A percentile compares a stretch with the other conserved stretches of the same genome.
Evolutionary conservation across 2,888 invertebrate species (phyloP).

Genomic region (Ctenicera cuprea): DNA sequence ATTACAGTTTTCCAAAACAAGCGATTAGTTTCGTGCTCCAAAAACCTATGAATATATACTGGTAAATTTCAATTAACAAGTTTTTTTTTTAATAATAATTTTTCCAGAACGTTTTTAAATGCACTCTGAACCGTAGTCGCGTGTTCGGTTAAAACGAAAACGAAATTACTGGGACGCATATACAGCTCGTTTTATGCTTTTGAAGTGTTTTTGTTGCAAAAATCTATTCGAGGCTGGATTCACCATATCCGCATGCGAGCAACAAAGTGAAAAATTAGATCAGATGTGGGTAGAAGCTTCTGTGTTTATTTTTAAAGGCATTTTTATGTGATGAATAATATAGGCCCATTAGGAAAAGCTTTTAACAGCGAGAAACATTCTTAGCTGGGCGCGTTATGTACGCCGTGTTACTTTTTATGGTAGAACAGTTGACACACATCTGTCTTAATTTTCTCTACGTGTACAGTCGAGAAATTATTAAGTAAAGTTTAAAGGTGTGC

Average conservation of each 20-base stretch:
- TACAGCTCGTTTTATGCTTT: not conserved
- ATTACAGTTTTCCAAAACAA: not conserved
- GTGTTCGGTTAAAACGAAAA: not conserved
- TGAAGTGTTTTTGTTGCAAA: conserved; percentile 13
- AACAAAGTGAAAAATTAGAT: conserved; percentile 64
- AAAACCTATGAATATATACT: not conserved
- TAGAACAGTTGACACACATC: conserved; percentile 27
- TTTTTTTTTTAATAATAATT: not conserved
- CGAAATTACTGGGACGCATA: conserved; percentile 2
- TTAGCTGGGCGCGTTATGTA: conserved; percentile 24
- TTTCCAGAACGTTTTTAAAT: no score
- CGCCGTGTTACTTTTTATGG: conserved; percentile 20
- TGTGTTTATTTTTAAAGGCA: conserved; percentile 64
- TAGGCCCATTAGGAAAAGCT: conserved; percentile 66
- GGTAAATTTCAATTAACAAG: not conserved
- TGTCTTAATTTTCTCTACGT: conserved; percentile 20
- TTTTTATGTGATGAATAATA: conserved; percentile 67
- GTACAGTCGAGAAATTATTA: conserved; percentile 5
- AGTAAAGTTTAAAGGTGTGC: not conserved
- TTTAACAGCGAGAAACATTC: conserved; percentile 60
- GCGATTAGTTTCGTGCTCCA: no score
- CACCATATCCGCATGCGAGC: conserved; percentile 49
- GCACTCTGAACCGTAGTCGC: no score
- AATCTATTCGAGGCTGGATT: conserved; percentile 7
- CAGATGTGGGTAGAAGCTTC: conserved; percentile 61